A percentile compares a stretch with the other conserved stretches of the same genome.
These are phyloP conservation scores for Congeria kusceri DNA, from an alignment of 2,888 invertebrate species.

Conservation along the genomic window DNA sequence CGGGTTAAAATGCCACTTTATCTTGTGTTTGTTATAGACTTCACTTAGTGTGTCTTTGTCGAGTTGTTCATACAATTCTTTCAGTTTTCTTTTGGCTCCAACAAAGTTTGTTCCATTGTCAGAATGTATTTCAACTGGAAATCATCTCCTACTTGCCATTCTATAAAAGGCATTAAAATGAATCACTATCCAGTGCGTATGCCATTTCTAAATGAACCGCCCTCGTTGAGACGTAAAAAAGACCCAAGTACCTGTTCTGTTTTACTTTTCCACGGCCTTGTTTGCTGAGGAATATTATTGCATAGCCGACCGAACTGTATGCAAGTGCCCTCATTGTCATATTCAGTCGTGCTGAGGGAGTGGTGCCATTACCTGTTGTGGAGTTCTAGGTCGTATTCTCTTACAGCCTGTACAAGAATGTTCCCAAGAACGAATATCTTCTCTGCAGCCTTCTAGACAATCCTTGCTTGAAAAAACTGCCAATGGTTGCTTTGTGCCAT, in stretches of 20 bases:
- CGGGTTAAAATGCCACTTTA: constrained; percentile 61
- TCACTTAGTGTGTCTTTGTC: constrained; percentile 18
- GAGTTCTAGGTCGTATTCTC: no score
- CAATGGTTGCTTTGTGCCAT: constrained; percentile 19
- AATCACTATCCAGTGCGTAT: constrained; percentile 44
- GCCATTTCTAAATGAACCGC: constrained; percentile 61
- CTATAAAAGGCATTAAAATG: constrained; percentile 57
- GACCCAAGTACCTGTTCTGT: constrained; percentile 60
- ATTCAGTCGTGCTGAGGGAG: constrained; percentile 25
- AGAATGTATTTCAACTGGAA: constrained; percentile 37
- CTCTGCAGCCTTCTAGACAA: constrained; percentile 6
- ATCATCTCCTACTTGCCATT: constrained; percentile 44
- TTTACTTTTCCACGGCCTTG: constrained; percentile 54
- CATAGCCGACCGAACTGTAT: constrained; percentile 53
- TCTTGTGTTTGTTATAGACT: constrained; percentile 40
- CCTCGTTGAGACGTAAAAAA: constrained; percentile 54
- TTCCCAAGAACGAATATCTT: neutral
- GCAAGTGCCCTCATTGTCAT: constrained; percentile 50
- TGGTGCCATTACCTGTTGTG: neutral
- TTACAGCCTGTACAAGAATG: no score
- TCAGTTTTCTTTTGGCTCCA: constrained; percentile 28
- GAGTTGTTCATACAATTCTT: neutral
- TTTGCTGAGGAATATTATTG: constrained; percentile 54
- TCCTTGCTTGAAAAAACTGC: neutral
- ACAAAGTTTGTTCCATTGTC: constrained; percentile 63